Evolutionary conservation across 2,888 invertebrate species (phyloP).

Genomic region (Folsomia manolachei): DNA sequence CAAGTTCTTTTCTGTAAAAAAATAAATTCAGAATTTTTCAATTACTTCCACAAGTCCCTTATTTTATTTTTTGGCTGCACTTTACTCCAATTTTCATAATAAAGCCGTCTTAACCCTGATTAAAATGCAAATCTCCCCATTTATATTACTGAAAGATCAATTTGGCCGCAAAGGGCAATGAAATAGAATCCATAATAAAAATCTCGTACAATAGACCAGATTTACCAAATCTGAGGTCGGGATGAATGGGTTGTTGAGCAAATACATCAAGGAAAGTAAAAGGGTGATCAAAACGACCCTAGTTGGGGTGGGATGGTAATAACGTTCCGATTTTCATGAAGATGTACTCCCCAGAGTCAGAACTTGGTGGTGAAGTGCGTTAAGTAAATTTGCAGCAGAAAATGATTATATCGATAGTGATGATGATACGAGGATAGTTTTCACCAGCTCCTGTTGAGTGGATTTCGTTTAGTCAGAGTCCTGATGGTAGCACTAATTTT

Average conservation of each 20-base stretch:
- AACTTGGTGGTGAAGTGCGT: constrained; percentile 11
- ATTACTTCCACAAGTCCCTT: not conserved
- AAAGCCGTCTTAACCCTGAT: constrained; percentile 12
- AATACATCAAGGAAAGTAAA: too few species aligned
- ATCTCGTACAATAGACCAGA: too few species aligned
- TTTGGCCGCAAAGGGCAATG: not conserved
- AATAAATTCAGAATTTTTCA: not conserved
- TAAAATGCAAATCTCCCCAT: constrained; percentile 16
- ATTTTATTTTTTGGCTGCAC: not conserved
- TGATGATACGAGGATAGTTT: too few species aligned
- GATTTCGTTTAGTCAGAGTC: too few species aligned
- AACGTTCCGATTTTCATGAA: constrained; percentile 13
- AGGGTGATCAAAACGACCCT: not conserved
- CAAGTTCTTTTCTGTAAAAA: too few species aligned
- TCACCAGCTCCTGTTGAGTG: constrained; percentile 7
- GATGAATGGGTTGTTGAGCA: not conserved
- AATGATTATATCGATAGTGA: not conserved
- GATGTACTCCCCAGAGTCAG: too few species aligned
- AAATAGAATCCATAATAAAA: not conserved
- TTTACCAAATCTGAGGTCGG: not conserved
- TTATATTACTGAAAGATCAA: constrained; percentile 5
- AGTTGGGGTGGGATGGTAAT: not conserved
- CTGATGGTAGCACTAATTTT: constrained; percentile 17
- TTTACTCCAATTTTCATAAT: constrained; percentile 13
- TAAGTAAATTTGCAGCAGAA: constrained; percentile 30